These are phyloP conservation scores for Pyrrhura leucotis DNA, from an alignment of 2,797 vertebrate species.

Conservation along the genomic window DNA sequence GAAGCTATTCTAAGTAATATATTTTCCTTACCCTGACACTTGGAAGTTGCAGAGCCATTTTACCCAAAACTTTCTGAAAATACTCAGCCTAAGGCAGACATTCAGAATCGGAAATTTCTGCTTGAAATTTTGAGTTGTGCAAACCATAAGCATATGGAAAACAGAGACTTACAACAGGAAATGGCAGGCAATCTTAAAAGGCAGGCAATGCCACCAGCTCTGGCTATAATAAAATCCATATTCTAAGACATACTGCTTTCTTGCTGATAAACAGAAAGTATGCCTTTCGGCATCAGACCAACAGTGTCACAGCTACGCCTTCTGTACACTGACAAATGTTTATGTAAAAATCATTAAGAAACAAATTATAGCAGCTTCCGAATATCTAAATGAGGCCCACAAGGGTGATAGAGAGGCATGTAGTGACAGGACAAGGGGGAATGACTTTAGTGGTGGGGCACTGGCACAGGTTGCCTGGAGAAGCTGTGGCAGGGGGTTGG, in stretches of 20 bases:
- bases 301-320: not conserved
- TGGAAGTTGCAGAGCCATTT: not conserved
- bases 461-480: not conserved
- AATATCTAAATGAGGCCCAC: not conserved
- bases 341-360: not conserved
- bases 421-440: not conserved
- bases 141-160: constrained; percentile 7
- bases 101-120: not conserved
- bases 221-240: constrained; percentile 16
- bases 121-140: not conserved
- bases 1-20: not conserved
- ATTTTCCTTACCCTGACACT: not conserved
- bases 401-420: not conserved
- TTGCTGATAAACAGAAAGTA: not conserved
- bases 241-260: not conserved
- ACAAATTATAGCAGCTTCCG: not conserved
- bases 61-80: not conserved
- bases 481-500: not conserved
- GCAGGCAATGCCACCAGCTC: constrained; percentile 5
- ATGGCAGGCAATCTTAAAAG: not conserved
- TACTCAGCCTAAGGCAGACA: not conserved
- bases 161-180: not conserved
- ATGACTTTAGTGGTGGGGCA: not conserved
- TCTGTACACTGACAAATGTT: not conserved
- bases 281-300: not conserved